These are phyloP conservation scores for Drosophila orosa DNA, from an alignment of 1,140 invertebrate species.

Conservation along the genomic window DNA sequence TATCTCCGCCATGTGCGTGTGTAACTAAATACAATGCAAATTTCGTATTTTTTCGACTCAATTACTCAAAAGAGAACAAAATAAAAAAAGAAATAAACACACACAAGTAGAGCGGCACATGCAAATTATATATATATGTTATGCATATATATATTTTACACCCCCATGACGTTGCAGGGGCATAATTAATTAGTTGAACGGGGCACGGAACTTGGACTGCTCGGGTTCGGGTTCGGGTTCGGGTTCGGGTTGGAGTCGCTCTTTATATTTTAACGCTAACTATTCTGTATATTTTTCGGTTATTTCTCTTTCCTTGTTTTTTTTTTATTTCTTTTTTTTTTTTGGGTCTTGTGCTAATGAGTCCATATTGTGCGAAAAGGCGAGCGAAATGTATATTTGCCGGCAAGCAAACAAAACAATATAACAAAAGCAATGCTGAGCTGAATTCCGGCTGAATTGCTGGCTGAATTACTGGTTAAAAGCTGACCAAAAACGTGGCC, in stretches of 20 bases:
- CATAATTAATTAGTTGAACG: slow-evolving; percentile 80
- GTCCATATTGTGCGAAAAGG: slow-evolving; percentile 77
- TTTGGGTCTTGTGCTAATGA: slow-evolving; percentile 70
- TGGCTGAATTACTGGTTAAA: not conserved
- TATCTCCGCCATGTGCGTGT: slow-evolving; percentile 63
- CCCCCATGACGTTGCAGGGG: slow-evolving; percentile 80
- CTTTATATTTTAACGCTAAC: slow-evolving; percentile 24
- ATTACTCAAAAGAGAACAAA: slow-evolving; percentile 64
- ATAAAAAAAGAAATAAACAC: slow-evolving; percentile 52
- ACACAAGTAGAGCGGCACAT: slow-evolving; percentile 32
- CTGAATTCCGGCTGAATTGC: not conserved
- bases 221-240: slow-evolving; percentile 22
- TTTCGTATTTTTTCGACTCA: slow-evolving; percentile 62
- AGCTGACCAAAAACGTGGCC: slow-evolving; percentile 6
- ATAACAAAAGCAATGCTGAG: slow-evolving; percentile 22
- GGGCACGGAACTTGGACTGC: slow-evolving; percentile 52
- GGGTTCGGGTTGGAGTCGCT: slow-evolving; percentile 19
- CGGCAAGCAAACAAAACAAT: slow-evolving; percentile 34
- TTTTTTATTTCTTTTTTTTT: not conserved
- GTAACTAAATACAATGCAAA: slow-evolving; percentile 82
- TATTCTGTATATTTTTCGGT: slow-evolving; percentile 1
- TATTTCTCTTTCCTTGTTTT: not conserved
- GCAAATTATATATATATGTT: slow-evolving; percentile 51
- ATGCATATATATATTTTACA: slow-evolving; percentile 57
- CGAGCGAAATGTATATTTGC: slow-evolving; percentile 24